These are phyloP conservation scores for Temnothorax nylanderi DNA, from an alignment of 1,140 invertebrate genomes.

Conservation along the genomic window DNA sequence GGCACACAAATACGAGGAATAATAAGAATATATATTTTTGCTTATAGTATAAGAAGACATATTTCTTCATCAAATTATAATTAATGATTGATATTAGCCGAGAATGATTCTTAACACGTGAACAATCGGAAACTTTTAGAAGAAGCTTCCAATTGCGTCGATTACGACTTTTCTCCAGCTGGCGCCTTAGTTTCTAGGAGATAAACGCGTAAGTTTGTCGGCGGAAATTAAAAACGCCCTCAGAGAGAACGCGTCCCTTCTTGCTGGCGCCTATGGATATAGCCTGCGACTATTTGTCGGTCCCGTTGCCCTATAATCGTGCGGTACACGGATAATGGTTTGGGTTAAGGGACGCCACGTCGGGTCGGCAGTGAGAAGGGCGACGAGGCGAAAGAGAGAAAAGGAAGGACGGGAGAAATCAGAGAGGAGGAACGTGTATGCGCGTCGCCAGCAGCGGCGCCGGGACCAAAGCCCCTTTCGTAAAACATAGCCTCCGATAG, in stretches of 20 bases:
- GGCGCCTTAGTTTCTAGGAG: background rate
- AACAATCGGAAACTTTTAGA: background rate
- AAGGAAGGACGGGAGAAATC: slow-evolving; percentile 43
- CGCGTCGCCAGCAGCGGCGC: slow-evolving; percentile 64
- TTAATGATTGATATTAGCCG: background rate
- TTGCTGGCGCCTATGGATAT: slow-evolving; percentile 68
- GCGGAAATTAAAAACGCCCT: background rate
- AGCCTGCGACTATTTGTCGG: slow-evolving; percentile 76
- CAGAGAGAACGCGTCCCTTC: background rate
- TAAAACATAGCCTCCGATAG: slow-evolving; percentile 36
- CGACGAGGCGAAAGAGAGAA: slow-evolving; percentile 16
- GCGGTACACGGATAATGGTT: slow-evolving; percentile 75
- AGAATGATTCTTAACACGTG: too few relatives aligned
- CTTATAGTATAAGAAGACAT: background rate
- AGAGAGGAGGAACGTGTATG: slow-evolving; percentile 50
- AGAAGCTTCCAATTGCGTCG: background rate
- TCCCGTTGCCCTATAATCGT: slow-evolving; percentile 78
- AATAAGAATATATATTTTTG: background rate
- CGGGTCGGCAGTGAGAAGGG: slow-evolving; percentile 17
- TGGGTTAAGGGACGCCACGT: slow-evolving; percentile 72
- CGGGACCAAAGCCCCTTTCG: slow-evolving; percentile 47
- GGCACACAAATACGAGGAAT: background rate
- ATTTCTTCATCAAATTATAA: background rate
- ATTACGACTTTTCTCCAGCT: background rate
- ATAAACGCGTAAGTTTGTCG: background rate